phyloP scores from a whole-genome alignment of 2,113 vertebrate species.

The Melanostigma gelatinosum region DNA sequence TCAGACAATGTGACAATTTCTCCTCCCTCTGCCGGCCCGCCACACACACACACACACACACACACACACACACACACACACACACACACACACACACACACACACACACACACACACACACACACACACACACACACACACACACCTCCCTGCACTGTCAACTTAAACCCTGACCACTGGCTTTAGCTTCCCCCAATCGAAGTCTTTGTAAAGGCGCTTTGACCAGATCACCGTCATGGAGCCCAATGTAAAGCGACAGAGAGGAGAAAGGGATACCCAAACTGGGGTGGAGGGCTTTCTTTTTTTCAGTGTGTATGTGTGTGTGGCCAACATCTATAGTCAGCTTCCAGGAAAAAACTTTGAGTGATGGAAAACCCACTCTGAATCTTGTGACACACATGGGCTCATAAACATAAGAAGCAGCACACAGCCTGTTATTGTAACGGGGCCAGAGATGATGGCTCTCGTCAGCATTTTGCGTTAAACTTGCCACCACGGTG shows the following conservation, averaged over 20 bases:
- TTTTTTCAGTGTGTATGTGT: slow-evolving; percentile 39
- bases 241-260: slow-evolving; percentile 79
- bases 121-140: slow-evolving; percentile 19
- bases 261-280: slow-evolving; percentile 71
- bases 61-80: slow-evolving; percentile 15
- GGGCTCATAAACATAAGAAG: slow-evolving; percentile 26
- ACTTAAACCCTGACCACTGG: slow-evolving; percentile 59
- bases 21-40: slow-evolving; percentile 10
- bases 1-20: slow-evolving; percentile 49
- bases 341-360: slow-evolving; percentile 50
- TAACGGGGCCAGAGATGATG: slow-evolving; percentile 43
- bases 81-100: slow-evolving; percentile 19
- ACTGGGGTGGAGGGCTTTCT: slow-evolving; percentile 37
- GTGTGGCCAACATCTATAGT: slow-evolving; percentile 41
- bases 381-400: slow-evolving; percentile 37
- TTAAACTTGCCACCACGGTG: slow-evolving; percentile 63
- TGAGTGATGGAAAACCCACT: slow-evolving; percentile 54
- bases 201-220: slow-evolving; percentile 73
- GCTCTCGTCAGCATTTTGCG: slow-evolving; percentile 71
- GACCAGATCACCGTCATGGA: slow-evolving; percentile 79
- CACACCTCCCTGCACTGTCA: slow-evolving; percentile 47
- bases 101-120: slow-evolving; percentile 17
- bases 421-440: slow-evolving; percentile 52
- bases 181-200: slow-evolving; percentile 63
- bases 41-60: slow-evolving; percentile 5